These are phyloP conservation scores for Ceratitis capitata DNA, from an alignment of 1,140 invertebrate genomes.

Conservation along the genomic window DNA sequence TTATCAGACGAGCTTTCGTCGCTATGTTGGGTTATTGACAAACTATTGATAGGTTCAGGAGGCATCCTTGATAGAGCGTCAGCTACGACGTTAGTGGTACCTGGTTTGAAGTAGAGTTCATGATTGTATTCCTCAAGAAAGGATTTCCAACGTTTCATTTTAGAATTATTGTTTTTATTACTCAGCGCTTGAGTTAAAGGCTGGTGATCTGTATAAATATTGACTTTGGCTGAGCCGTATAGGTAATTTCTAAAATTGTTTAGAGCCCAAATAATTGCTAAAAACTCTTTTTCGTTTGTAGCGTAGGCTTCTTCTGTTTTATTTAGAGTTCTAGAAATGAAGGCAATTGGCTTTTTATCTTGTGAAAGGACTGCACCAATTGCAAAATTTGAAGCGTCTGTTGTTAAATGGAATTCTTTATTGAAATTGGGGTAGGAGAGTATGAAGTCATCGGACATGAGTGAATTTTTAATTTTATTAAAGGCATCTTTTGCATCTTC, in stretches of 20 bases:
- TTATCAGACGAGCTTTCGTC: not conserved
- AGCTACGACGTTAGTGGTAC: no score
- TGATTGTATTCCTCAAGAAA: constrained; percentile 53
- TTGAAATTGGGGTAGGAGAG: constrained; percentile 57
- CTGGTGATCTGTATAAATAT: constrained; percentile 54
- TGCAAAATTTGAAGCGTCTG: constrained; percentile 56
- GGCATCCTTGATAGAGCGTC: not conserved
- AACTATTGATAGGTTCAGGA: not conserved
- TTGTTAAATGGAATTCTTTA: constrained; percentile 56
- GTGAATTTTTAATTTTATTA: constrained; percentile 45
- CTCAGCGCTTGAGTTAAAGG: constrained; percentile 57
- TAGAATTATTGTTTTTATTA: constrained; percentile 59
- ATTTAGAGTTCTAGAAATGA: constrained; percentile 50
- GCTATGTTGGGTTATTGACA: not conserved
- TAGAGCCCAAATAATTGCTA: constrained; percentile 53
- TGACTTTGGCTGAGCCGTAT: constrained; percentile 47
- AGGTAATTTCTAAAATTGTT: constrained; percentile 59
- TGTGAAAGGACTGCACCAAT: constrained; percentile 61
- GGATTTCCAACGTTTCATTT: constrained; percentile 63
- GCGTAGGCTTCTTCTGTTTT: constrained; percentile 47
- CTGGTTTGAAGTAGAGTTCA: constrained; percentile 49
- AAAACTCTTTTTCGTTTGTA: not conserved
- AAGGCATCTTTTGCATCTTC: constrained; percentile 47
- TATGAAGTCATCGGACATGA: constrained; percentile 42
- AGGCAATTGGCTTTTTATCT: constrained; percentile 50